Conservation (phyloP, 1,140 invertebrate genomes). For the Drosophila punjabiensis region DNA sequence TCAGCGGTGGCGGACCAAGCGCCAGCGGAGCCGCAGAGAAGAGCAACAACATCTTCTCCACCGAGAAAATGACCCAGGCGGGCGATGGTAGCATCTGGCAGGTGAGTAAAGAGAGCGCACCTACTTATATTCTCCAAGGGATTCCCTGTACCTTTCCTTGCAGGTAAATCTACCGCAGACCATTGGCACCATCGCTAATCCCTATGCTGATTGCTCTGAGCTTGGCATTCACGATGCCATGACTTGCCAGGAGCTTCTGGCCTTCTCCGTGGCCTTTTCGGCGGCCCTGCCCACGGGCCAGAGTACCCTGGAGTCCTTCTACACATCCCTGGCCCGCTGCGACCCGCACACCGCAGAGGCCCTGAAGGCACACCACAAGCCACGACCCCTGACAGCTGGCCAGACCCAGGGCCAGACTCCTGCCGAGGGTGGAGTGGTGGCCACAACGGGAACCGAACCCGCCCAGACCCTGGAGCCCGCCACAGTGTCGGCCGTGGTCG, state of each 20-base stretch:
- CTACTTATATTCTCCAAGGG: background rate
- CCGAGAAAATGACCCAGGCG: conserved; percentile 95
- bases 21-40: conserved; percentile 74
- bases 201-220: conserved; percentile 86
- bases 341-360: conserved; percentile 79
- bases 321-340: conserved; percentile 91
- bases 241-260: conserved; percentile 96
- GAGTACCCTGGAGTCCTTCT: conserved; percentile 92
- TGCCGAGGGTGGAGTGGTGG: conserved; percentile 7
- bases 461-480: conserved; percentile 8
- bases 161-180: conserved; percentile 84
- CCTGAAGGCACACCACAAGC: conserved; percentile 53
- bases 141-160: background rate
- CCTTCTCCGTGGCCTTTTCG: conserved; percentile 95
- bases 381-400: background rate
- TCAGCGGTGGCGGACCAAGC: background rate
- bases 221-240: conserved; percentile 88
- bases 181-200: conserved; percentile 78
- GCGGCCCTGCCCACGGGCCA: conserved; percentile 95
- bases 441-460: conserved; percentile 9
- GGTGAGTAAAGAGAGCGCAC: conserved; percentile 43
- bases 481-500: conserved; percentile 27
- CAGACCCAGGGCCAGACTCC: background rate
- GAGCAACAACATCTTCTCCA: conserved; percentile 92
- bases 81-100: conserved; percentile 91